Percentiles rank a stretch among this genome's conserved stretches.
Evolutionary conservation across 2,888 invertebrate species (phyloP).

Genomic region (Antheraea yamamai): DNA sequence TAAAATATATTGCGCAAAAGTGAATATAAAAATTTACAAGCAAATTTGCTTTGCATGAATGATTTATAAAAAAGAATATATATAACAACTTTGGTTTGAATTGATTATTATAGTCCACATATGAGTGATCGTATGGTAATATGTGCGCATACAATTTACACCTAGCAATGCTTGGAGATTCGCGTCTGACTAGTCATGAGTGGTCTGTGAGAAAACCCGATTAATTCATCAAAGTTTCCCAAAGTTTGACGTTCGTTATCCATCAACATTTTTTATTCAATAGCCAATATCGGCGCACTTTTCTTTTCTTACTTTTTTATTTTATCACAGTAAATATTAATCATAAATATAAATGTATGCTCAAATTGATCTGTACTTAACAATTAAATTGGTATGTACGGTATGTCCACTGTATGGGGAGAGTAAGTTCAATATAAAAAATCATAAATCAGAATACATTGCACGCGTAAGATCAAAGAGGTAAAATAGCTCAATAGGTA

Average conservation of each 20-base stretch:
- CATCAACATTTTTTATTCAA: neutral
- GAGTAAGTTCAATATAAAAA: too few relatives aligned
- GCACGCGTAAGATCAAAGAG: too few relatives aligned
- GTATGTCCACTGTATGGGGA: neutral
- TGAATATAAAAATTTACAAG: too few relatives aligned
- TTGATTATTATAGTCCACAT: neutral
- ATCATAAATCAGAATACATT: too few relatives aligned
- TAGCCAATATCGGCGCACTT: neutral
- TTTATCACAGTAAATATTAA: neutral
- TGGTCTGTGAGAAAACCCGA: neutral
- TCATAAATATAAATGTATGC: neutral
- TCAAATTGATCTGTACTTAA: neutral
- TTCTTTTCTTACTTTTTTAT: neutral
- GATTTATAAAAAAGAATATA: too few relatives aligned
- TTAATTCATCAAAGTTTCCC: neutral
- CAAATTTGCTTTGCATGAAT: too few relatives aligned
- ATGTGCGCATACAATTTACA: neutral
- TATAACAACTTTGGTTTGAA: too few relatives aligned
- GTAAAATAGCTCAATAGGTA: too few relatives aligned
- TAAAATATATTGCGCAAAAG: too few relatives aligned
- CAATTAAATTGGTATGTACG: too few relatives aligned
- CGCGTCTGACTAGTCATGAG: neutral
- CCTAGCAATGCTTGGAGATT: neutral
- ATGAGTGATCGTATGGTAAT: neutral
- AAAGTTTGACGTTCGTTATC: neutral